Conservation (phyloP, 2,113 vertebrate genomes). For the Scomber colias region DNA sequence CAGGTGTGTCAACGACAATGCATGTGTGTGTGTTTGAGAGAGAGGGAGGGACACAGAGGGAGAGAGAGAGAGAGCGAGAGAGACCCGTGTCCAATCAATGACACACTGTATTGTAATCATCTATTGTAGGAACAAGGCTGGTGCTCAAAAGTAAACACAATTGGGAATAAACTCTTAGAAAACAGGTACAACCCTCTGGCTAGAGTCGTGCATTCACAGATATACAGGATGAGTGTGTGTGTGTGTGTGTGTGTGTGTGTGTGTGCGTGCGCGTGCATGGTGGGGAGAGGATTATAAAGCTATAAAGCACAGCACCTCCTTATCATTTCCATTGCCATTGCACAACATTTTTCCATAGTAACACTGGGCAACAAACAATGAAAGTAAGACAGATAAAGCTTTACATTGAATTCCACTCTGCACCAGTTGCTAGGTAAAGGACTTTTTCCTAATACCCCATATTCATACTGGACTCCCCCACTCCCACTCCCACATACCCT, state of each 20-base stretch:
- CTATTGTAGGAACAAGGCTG: conserved; percentile 52
- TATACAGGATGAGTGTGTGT: background rate
- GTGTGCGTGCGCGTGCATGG: background rate
- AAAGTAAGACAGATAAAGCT: conserved; percentile 65
- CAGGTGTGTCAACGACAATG: conserved; percentile 74
- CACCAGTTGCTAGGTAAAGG: conserved; percentile 80
- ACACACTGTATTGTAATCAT: conserved; percentile 77
- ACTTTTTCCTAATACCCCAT: conserved; percentile 73
- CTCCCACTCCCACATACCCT: conserved; percentile 61
- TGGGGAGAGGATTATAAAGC: background rate
- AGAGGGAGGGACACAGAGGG: background rate
- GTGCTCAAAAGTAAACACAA: conserved; percentile 66
- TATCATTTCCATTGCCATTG: conserved; percentile 30
- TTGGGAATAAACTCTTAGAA: conserved; percentile 31
- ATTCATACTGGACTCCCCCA: conserved; percentile 66
- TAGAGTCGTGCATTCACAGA: background rate
- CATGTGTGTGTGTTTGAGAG: conserved; percentile 49
- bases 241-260: no score
- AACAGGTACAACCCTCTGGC: conserved; percentile 23
- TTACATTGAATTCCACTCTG: conserved; percentile 74
- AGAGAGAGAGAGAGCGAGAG: background rate
- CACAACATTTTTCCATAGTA: conserved; percentile 57
- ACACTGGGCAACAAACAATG: conserved; percentile 59
- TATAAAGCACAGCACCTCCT: conserved; percentile 38
- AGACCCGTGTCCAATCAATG: conserved; percentile 70